A percentile compares a stretch with the other conserved stretches of the same genome.
Conservation (phyloP, 2,888 invertebrate genomes). For the Agrotis segetum region DNA sequence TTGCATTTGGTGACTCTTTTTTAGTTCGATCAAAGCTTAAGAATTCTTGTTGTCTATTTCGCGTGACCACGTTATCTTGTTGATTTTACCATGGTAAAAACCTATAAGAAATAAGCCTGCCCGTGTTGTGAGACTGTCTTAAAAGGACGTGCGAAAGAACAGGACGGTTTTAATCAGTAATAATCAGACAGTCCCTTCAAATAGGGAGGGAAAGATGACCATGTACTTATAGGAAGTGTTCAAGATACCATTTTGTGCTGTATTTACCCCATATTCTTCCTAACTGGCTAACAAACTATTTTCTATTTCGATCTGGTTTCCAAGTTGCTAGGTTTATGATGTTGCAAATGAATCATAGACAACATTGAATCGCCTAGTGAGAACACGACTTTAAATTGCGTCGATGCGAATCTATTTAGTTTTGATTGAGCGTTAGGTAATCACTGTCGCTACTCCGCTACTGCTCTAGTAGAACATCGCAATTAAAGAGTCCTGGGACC, state of each 20-base stretch:
- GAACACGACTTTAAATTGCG: conserved; percentile 15
- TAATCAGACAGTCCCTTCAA: no score
- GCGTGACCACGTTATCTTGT: no score
- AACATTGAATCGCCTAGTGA: not conserved
- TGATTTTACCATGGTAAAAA: no score
- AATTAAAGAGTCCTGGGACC: not conserved
- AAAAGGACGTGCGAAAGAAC: no score
- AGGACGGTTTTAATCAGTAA: no score
- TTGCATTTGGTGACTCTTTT: not conserved
- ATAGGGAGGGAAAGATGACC: no score
- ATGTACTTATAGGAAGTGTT: no score
- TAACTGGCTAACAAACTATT: no score
- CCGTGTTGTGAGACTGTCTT: no score
- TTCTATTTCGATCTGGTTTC: not conserved
- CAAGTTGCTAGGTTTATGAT: not conserved
- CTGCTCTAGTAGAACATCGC: not conserved
- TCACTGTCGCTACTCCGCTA: conserved; percentile 9
- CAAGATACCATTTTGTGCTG: no score
- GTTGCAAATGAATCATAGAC: not conserved
- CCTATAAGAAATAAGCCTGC: no score
- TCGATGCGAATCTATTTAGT: conserved; percentile 48
- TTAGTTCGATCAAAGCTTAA: not conserved
- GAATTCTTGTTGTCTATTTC: not conserved
- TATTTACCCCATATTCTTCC: no score
- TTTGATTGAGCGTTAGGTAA: conserved; percentile 43